Percentiles rank a stretch among this genome's conserved stretches.
phyloP scores from a whole-genome alignment of 2,113 vertebrate genomes.

The Arvicanthis niloticus region DNA sequence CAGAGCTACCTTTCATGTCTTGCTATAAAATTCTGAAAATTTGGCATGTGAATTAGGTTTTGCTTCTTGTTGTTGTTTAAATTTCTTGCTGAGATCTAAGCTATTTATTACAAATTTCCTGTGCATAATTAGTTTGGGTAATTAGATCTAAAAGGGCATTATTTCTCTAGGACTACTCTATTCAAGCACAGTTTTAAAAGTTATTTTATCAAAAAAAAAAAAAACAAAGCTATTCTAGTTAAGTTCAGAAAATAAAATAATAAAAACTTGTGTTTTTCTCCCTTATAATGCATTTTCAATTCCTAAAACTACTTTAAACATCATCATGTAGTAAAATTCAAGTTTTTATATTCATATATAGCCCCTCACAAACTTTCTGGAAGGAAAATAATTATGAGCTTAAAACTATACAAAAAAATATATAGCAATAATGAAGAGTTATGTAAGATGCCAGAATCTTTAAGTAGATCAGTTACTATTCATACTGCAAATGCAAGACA shows the following conservation, averaged over 20 bases:
- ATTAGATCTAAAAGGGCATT: slow-evolving; percentile 26
- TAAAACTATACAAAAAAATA: slow-evolving; percentile 34
- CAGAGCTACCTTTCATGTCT: slow-evolving; percentile 20
- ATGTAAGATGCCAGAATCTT: slow-evolving; percentile 8
- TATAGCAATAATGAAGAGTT: neutral
- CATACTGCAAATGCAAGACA: neutral
- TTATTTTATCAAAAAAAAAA: neutral
- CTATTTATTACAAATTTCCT: neutral
- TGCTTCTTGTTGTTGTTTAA: neutral
- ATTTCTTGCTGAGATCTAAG: slow-evolving; percentile 39
- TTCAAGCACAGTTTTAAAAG: slow-evolving; percentile 33
- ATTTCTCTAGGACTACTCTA: neutral
- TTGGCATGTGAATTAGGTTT: neutral
- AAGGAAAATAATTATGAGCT: neutral
- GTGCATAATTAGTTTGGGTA: slow-evolving; percentile 29
- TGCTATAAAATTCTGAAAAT: slow-evolving; percentile 49
- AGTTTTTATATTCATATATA: slow-evolving; percentile 18
- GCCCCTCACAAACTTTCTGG: neutral
- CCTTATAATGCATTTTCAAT: slow-evolving; percentile 55
- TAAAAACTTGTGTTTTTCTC: slow-evolving; percentile 1
- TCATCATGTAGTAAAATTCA: slow-evolving; percentile 41
- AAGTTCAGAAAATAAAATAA: slow-evolving; percentile 51
- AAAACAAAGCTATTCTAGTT: neutral
- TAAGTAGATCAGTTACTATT: neutral
- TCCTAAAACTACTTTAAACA: slow-evolving; percentile 50